Conservation (phyloP, 2,113 vertebrate genomes). For the Myiopsitta monachus region DNA sequence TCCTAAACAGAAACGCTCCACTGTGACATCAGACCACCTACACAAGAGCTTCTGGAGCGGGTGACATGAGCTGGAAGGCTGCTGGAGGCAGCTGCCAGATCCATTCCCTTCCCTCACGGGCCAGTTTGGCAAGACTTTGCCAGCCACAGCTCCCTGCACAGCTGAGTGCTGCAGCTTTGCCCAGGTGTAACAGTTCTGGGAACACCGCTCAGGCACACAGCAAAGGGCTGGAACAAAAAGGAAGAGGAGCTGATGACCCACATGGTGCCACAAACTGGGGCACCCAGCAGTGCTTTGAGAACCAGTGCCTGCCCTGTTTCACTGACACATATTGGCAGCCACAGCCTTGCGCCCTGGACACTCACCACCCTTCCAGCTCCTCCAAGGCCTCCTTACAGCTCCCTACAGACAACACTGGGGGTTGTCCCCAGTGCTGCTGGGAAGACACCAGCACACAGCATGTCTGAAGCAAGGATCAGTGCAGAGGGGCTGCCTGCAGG, state of each 20-base stretch:
- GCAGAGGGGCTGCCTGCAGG: background rate
- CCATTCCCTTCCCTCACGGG: background rate
- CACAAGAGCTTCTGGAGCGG: background rate
- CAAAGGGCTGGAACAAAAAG: background rate
- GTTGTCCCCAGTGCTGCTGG: background rate
- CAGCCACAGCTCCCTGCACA: background rate
- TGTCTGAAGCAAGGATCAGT: too few relatives aligned
- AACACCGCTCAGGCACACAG: background rate
- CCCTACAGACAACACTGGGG: background rate
- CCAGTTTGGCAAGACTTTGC: background rate
- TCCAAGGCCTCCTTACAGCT: background rate
- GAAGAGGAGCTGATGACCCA: background rate
- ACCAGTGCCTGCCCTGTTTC: background rate
- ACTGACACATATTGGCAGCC: accelerated
- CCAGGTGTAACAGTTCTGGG: background rate
- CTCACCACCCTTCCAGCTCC: background rate
- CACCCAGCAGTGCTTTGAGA: background rate
- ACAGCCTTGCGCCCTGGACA: background rate
- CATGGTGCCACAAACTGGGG: accelerated
- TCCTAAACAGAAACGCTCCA: background rate
- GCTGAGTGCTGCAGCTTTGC: background rate
- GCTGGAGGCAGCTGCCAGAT: background rate
- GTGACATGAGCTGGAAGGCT: background rate
- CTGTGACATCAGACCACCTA: accelerated
- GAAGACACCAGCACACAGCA: background rate